phyloP scores from a whole-genome alignment of 2,888 invertebrate genomes.

The Stenotaenia linearis region DNA sequence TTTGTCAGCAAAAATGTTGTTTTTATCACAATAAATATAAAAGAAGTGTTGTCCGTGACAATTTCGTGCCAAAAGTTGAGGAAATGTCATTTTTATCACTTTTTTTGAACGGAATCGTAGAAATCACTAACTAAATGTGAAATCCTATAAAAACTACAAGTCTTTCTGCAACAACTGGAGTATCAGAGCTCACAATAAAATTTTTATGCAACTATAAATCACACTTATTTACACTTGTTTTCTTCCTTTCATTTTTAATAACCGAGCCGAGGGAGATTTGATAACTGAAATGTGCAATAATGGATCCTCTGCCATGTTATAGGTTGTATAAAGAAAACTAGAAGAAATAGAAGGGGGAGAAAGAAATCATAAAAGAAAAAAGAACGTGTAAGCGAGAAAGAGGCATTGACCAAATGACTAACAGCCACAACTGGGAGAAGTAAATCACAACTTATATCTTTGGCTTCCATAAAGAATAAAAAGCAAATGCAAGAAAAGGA shows the following conservation, averaged over 20 bases:
- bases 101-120: no score
- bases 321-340: neutral
- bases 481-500: conserved; percentile 17
- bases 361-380: neutral
- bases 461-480: conserved; percentile 16
- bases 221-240: neutral
- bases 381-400: neutral
- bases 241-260: neutral
- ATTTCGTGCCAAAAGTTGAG: no score
- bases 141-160: neutral
- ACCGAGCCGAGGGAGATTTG: neutral
- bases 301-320: neutral
- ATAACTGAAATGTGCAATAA: neutral
- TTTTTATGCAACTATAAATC: conserved; percentile 15
- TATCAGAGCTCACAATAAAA: neutral
- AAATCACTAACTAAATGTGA: neutral
- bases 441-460: conserved; percentile 26
- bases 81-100: no score
- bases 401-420: conserved; percentile 23
- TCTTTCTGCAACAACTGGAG: neutral
- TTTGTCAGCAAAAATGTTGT: no score
- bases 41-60: no score
- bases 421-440: conserved; percentile 16
- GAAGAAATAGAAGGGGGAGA: neutral
- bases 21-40: no score